Percentiles rank a stretch among this genome's conserved stretches.
Evolutionary conservation across 2,888 invertebrate genomes (phyloP).

Genomic region (Orthonevra nobilis): DNA sequence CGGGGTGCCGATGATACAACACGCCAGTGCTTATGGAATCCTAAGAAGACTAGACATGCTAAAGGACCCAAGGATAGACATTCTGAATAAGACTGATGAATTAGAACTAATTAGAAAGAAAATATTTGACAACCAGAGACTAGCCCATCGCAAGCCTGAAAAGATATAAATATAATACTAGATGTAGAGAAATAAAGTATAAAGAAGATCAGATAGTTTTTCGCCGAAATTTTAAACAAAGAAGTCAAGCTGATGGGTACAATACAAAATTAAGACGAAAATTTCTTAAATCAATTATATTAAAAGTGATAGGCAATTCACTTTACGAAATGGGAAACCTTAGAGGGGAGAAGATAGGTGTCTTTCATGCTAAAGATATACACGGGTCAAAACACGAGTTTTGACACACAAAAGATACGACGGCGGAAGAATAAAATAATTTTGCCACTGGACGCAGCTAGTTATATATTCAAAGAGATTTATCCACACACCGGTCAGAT

Average conservation of each 20-base stretch:
- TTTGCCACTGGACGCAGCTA: no score
- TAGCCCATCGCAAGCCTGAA: neutral
- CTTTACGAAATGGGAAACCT: neutral
- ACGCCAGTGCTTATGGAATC: neutral
- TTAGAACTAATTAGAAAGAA: neutral
- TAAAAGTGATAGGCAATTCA: neutral
- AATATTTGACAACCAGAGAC: neutral
- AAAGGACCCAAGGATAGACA: neutral
- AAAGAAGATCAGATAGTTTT: neutral
- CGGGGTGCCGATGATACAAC: slow-evolving; percentile 12
- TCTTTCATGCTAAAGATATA: no score
- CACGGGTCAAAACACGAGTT: no score
- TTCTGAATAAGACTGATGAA: neutral
- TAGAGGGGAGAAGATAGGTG: no score
- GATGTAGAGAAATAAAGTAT: neutral
- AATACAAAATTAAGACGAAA: neutral
- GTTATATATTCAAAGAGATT: no score
- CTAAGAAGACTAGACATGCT: neutral
- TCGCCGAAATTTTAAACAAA: neutral
- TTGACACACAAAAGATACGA: no score
- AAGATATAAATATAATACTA: neutral
- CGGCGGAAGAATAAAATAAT: no score
- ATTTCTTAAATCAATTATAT: neutral
- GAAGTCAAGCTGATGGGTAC: neutral
- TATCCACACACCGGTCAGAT: no score